Percentiles rank a stretch among this genome's conserved stretches.
These are phyloP conservation scores for Leucopternis melanops DNA, from an alignment of 2,113 vertebrate species.

Conservation along the genomic window DNA sequence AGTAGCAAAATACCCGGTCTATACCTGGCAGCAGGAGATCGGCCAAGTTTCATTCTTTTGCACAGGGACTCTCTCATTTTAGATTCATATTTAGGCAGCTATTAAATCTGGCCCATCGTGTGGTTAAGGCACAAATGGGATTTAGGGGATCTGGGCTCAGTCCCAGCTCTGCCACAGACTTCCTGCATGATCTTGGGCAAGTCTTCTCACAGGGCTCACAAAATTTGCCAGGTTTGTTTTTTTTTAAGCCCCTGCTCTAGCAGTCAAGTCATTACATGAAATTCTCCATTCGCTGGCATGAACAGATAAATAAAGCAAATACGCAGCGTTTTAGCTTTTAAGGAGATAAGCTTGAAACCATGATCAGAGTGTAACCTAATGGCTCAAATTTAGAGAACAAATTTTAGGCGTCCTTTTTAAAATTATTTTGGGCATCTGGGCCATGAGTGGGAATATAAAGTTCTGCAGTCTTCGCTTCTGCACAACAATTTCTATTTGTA, in stretches of 20 bases:
- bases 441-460: background rate
- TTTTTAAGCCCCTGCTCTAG: background rate
- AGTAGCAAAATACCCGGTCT: background rate
- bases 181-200: background rate
- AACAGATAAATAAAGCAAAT: conserved; percentile 49
- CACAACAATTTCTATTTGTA: background rate
- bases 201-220: background rate
- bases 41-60: background rate
- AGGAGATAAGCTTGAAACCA: conserved; percentile 20
- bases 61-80: background rate
- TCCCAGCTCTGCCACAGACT: conserved; percentile 22
- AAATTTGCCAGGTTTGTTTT: background rate
- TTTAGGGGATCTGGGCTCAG: conserved; percentile 27
- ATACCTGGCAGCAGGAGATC: background rate
- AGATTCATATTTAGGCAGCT: background rate
- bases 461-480: background rate
- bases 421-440: background rate
- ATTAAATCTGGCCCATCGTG: conserved; percentile 10
- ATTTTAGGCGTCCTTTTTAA: background rate
- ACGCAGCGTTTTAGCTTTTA: background rate
- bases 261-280: background rate
- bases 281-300: background rate
- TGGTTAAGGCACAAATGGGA: conserved; percentile 28
- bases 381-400: background rate
- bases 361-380: background rate